A percentile compares a stretch with the other conserved stretches of the same genome.
phyloP scores from a whole-genome alignment of 2,888 invertebrate species.

The Aspidiotus destructor region DNA sequence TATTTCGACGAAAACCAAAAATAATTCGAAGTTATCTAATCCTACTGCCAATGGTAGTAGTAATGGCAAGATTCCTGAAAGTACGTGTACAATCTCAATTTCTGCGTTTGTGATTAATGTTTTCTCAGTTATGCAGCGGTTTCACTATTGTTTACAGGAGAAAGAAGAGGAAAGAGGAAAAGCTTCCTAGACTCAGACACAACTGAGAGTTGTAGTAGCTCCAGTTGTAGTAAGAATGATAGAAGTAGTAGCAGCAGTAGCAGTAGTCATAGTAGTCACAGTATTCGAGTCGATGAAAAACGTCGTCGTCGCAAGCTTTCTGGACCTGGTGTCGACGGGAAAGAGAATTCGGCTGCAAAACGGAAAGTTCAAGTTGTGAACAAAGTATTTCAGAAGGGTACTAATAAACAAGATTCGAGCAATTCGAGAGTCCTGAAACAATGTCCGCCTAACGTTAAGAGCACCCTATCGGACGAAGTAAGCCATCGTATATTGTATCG shows the following conservation, averaged over 20 bases:
- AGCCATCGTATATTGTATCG: too few species aligned
- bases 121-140: not conserved
- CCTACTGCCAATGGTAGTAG: too few species aligned
- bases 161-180: slow-evolving; percentile 11
- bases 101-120: too few species aligned
- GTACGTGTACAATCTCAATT: too few species aligned
- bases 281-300: too few species aligned
- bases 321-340: slow-evolving; percentile 19
- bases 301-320: slow-evolving; percentile 35
- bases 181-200: slow-evolving; percentile 13
- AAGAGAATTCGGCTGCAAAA: slow-evolving; percentile 44
- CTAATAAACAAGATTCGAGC: slow-evolving; percentile 61
- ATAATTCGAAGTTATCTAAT: too few species aligned
- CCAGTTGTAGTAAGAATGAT: too few species aligned
- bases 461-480: not conserved
- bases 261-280: too few species aligned
- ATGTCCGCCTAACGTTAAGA: slow-evolving; percentile 1
- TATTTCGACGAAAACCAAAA: too few species aligned
- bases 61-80: too few species aligned
- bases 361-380: slow-evolving; percentile 78
- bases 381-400: slow-evolving; percentile 51
- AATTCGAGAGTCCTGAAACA: slow-evolving; percentile 34
- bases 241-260: too few species aligned
- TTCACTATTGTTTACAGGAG: not conserved
- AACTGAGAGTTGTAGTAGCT: slow-evolving; percentile 35